These are phyloP conservation scores for Drosophila equinoxialis DNA, from an alignment of 1,140 invertebrate genomes.

Conservation along the genomic window DNA sequence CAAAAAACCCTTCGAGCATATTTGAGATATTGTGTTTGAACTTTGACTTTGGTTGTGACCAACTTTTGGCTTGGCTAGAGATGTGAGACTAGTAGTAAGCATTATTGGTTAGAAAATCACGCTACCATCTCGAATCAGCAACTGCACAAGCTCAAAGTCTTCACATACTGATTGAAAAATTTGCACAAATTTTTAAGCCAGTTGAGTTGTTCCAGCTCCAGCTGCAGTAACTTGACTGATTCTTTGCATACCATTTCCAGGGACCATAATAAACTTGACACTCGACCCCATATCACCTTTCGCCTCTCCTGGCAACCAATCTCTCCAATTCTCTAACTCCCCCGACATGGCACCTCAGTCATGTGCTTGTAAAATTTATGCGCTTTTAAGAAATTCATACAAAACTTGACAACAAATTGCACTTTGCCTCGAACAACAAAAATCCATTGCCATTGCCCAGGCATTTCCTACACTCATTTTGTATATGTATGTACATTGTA, in stretches of 20 bases:
- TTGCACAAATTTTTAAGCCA: conserved; percentile 62
- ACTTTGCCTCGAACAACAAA: conserved; percentile 59
- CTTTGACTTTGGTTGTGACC: conserved; percentile 76
- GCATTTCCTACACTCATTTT: conserved; percentile 9
- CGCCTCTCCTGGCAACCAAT: not conserved
- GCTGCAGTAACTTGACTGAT: conserved; percentile 39
- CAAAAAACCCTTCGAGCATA: conserved; percentile 40
- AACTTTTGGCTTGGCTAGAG: conserved; percentile 24
- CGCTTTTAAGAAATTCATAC: conserved; percentile 68
- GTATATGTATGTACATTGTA: not conserved
- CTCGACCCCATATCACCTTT: conserved; percentile 18
- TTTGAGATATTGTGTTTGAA: conserved; percentile 79
- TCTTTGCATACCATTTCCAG: conserved; percentile 27
- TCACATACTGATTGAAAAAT: conserved; percentile 65
- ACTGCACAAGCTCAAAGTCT: not conserved
- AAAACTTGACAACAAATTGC: conserved; percentile 76
- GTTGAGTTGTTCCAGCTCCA: conserved; percentile 7
- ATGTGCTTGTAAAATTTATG: conserved; percentile 59
- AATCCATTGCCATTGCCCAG: conserved; percentile 36
- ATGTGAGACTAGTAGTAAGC: too few species aligned
- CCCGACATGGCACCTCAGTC: not conserved
- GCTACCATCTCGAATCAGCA: not conserved
- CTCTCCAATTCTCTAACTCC: not conserved
- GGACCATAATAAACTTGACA: conserved; percentile 60
- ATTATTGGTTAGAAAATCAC: not conserved